phyloP scores from a whole-genome alignment of 2,888 invertebrate genomes.

The Nebria brevicollis region DNA sequence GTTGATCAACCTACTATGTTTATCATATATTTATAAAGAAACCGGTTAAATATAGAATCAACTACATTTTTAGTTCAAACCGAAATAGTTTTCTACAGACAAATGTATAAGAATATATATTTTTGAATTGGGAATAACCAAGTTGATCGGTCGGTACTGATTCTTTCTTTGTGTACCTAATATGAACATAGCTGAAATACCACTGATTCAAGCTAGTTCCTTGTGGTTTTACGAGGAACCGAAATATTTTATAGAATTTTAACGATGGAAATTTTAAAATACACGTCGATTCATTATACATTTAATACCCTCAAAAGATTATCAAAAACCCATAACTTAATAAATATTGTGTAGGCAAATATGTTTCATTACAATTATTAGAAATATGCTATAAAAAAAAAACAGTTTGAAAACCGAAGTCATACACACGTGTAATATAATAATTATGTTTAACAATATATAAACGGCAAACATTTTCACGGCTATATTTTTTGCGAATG shows the following conservation, averaged over 20 bases:
- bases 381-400: background rate
- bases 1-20: background rate
- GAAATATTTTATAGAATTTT: slow-evolving; percentile 31
- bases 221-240: slow-evolving; percentile 33
- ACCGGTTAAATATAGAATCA: background rate
- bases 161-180: slow-evolving; percentile 18
- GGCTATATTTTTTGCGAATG: no score
- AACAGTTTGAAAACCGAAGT: no score
- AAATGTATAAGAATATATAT: background rate
- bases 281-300: background rate
- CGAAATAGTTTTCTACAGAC: background rate
- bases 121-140: slow-evolving; percentile 30
- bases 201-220: slow-evolving; percentile 9
- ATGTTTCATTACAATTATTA: slow-evolving; percentile 43
- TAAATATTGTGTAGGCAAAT: slow-evolving; percentile 64
- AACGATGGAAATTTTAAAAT: slow-evolving; percentile 35
- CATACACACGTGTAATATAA: background rate
- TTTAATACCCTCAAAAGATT: background rate
- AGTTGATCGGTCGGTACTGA: slow-evolving; percentile 7
- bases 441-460: background rate
- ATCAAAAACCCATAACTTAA: slow-evolving; percentile 61
- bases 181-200: slow-evolving; percentile 18
- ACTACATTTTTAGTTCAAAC: slow-evolving; percentile 1
- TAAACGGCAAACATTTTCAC: no score
- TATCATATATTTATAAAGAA: slow-evolving; percentile 1